A percentile compares a stretch with the other conserved stretches of the same genome.
These are phyloP conservation scores for Astyanax mexicanus DNA, from an alignment of 2,797 vertebrate species.

Conservation along the genomic window DNA sequence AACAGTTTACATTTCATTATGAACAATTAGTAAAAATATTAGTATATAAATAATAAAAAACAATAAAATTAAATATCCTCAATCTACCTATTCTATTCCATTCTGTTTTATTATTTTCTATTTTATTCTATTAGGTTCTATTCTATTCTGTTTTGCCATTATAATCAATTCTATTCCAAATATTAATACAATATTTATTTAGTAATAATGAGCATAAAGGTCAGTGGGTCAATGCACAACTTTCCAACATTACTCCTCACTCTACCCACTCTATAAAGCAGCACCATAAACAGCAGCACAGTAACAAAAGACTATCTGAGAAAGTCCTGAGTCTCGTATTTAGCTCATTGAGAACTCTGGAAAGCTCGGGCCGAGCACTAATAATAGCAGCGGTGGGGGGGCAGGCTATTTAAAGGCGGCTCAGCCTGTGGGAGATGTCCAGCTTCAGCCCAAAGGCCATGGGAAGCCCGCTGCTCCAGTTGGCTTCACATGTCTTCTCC, in stretches of 20 bases:
- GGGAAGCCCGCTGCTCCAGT: conserved; percentile 76
- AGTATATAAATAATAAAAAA: no score
- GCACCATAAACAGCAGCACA: neutral
- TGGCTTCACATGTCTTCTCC: conserved; percentile 71
- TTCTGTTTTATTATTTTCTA: no score
- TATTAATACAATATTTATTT: no score
- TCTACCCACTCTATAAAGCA: neutral
- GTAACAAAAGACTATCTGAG: conserved; percentile 28
- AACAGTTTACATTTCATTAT: no score
- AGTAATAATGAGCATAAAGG: no score
- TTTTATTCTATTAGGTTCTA: no score
- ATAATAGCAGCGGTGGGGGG: conserved; percentile 63
- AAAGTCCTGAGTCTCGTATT: conserved; percentile 46
- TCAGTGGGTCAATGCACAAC: neutral
- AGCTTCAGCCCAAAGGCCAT: conserved; percentile 78
- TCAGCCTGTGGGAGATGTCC: conserved; percentile 79
- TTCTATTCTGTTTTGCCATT: no score
- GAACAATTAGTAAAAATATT: no score
- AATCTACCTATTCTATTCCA: no score
- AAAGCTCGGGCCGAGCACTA: conserved; percentile 56
- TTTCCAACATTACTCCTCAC: neutral
- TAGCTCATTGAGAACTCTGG: conserved; percentile 47
- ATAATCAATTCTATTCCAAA: no score
- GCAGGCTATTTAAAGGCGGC: conserved; percentile 77
- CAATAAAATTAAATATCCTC: no score